These are phyloP conservation scores for Echinarachnius parma DNA, from an alignment of 53 echinoderm and acorn worm genomes.

Conservation along the genomic window DNA sequence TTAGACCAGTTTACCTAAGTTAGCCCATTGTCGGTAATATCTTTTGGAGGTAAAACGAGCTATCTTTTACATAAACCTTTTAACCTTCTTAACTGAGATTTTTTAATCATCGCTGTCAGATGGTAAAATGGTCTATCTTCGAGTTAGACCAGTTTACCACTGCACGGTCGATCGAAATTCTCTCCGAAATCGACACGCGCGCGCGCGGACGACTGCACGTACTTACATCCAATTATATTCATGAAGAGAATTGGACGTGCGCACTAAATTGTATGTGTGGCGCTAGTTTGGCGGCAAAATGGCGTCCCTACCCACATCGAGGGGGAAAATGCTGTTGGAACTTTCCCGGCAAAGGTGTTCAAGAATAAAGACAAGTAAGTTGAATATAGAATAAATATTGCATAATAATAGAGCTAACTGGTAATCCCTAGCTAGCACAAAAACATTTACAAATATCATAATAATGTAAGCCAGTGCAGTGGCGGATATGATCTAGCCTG, in stretches of 20 bases:
- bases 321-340: slow-evolving; percentile 20
- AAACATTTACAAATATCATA: slow-evolving; percentile 16
- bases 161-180: no score
- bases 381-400: slow-evolving; percentile 12
- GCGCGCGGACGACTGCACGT: no score
- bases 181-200: no score
- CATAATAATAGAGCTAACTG: slow-evolving; percentile 25
- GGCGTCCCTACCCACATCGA: slow-evolving; percentile 14
- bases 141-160: no score
- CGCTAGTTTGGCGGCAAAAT: slow-evolving; percentile 16
- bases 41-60: slow-evolving; percentile 4
- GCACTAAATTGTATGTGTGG: no score
- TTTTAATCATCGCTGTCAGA: no score
- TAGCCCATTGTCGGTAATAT: no score
- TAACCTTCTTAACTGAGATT: no score
- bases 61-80: slow-evolving; percentile 9
- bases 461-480: slow-evolving; percentile 11
- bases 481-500: slow-evolving; percentile 8
- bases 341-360: slow-evolving; percentile 13
- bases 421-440: slow-evolving; percentile 15
- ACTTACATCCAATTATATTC: no score
- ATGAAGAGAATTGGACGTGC: no score
- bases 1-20: no score
- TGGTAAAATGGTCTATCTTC: no score
- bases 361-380: slow-evolving; percentile 18